Evolutionary conservation across 2,797 vertebrate species (phyloP).

Genomic region (Brachymystax lenok): DNA sequence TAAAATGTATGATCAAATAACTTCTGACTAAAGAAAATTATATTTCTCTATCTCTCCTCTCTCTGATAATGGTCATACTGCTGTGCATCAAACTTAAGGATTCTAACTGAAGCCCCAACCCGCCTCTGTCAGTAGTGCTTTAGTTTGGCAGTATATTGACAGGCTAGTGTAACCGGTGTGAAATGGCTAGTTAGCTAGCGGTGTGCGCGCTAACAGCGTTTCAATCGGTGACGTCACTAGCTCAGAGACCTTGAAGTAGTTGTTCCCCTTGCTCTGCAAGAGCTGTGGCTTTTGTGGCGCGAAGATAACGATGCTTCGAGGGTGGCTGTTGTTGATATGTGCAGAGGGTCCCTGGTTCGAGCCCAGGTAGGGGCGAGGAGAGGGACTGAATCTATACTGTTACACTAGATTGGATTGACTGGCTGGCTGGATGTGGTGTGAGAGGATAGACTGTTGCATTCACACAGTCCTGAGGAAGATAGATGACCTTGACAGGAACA

Average conservation of each 20-base stretch:
- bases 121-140: constrained; percentile 31
- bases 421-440: constrained; percentile 50
- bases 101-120: not conserved
- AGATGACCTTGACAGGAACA: constrained; percentile 58
- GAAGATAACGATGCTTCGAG: no score
- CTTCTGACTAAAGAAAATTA: not conserved
- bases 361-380: no score
- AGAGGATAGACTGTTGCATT: constrained; percentile 62
- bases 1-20: not conserved
- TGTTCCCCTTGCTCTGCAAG: no score
- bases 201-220: no score
- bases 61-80: not conserved
- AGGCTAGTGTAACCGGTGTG: constrained; percentile 23
- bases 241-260: no score
- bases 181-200: no score
- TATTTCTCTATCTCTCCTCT: not conserved
- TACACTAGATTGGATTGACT: constrained; percentile 17
- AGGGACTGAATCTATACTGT: no score
- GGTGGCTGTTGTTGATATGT: no score
- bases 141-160: constrained; percentile 54
- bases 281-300: no score
- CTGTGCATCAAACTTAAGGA: not conserved
- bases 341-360: no score
- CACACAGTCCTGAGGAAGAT: constrained; percentile 62
- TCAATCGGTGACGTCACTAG: no score